A percentile compares a stretch with the other conserved stretches of the same genome.
Evolutionary conservation across 2,888 invertebrate genomes (phyloP).

Genomic region (Drosophila flavopinicola): DNA sequence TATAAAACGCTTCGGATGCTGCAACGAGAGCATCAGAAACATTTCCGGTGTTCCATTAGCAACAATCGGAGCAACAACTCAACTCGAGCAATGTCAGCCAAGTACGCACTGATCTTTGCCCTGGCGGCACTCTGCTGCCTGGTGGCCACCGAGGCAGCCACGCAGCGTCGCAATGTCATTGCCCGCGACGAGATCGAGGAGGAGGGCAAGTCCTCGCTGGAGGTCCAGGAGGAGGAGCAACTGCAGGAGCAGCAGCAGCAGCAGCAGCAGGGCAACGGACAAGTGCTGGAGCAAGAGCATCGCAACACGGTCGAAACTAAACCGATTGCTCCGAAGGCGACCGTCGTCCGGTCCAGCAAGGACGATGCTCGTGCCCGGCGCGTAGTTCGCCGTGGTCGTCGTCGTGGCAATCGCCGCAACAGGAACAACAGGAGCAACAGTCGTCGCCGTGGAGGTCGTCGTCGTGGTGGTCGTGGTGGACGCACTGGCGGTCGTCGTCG

Average conservation of each 20-base stretch:
- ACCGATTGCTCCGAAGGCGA: slow-evolving; percentile 8
- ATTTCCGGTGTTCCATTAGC: slow-evolving; percentile 57
- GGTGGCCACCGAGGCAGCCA: slow-evolving; percentile 52
- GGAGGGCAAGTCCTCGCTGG: neutral
- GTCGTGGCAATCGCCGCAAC: slow-evolving; percentile 51
- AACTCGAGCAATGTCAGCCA: slow-evolving; percentile 55
- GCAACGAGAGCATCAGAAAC: slow-evolving; percentile 59
- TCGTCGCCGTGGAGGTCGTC: slow-evolving; percentile 49
- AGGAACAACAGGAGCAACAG: too few relatives aligned
- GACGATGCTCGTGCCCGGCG: slow-evolving; percentile 67
- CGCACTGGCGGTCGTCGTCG: slow-evolving; percentile 36
- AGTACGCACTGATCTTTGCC: slow-evolving; percentile 63
- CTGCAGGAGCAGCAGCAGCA: slow-evolving; percentile 15
- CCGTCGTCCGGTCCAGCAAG: slow-evolving; percentile 35
- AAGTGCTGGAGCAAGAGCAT: slow-evolving; percentile 6
- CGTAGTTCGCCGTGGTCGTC: slow-evolving; percentile 44
- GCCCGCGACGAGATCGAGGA: slow-evolving; percentile 13
- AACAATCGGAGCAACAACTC: slow-evolving; percentile 33
- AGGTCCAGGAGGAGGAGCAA: slow-evolving; percentile 13
- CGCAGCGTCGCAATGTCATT: slow-evolving; percentile 39
- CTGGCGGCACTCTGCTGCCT: slow-evolving; percentile 70
- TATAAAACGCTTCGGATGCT: slow-evolving; percentile 52
- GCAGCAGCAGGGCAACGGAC: slow-evolving; percentile 16
- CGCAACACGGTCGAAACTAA: slow-evolving; percentile 10
- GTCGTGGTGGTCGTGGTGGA: slow-evolving; percentile 37